These are phyloP conservation scores for Turritopsis rubra DNA, from an alignment of 30 jellyfish, hydroid and myxozoan species.

Conservation along the genomic window DNA sequence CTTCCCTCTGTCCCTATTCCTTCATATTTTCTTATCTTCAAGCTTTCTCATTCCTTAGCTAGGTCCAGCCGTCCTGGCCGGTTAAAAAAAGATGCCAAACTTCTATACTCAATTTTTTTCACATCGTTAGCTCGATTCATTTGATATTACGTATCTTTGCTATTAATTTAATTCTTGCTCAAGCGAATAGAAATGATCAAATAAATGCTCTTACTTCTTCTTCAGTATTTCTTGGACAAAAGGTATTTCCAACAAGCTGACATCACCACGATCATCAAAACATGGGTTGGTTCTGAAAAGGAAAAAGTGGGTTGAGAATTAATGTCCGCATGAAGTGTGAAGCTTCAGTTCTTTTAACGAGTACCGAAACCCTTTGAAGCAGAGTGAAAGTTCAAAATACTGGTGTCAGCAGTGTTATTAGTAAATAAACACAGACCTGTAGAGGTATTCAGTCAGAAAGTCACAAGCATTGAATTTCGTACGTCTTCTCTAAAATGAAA, in stretches of 20 bases:
- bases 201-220: constrained; percentile 37
- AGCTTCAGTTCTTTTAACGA: background rate
- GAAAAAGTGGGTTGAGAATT: background rate
- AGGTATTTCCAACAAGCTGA: constrained; percentile 75
- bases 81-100: no score
- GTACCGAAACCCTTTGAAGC: background rate
- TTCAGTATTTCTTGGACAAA: constrained; percentile 67
- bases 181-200: no score
- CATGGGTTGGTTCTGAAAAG: constrained; percentile 62
- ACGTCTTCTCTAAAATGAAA: constrained; percentile 67
- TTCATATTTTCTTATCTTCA: no score
- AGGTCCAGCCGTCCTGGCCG: no score
- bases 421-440: constrained; percentile 86
- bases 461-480: constrained; percentile 94
- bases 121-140: no score
- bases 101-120: no score
- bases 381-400: background rate
- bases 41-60: no score
- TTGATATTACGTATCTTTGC: no score
- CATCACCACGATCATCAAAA: constrained; percentile 35
- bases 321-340: background rate
- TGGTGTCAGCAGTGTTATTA: no score
- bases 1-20: no score
- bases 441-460: constrained; percentile 75
- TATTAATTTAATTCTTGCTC: no score